Percentiles rank a stretch among this genome's conserved stretches.
Conservation (phyloP, 2,797 vertebrate species). For the Crax fasciolata region DNA sequence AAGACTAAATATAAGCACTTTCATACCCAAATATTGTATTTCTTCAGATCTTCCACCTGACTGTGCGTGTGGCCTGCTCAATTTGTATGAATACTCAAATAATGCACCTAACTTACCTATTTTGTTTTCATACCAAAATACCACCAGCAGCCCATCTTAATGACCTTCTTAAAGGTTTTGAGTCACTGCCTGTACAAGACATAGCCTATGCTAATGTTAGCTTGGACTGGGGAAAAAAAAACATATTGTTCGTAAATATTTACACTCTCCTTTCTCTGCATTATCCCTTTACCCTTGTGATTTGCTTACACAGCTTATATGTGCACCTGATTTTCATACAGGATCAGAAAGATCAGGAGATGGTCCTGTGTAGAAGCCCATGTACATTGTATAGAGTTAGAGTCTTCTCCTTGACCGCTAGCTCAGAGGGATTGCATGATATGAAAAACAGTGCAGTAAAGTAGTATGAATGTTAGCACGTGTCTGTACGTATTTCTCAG, state of each 20-base stretch:
- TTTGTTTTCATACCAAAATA: background rate
- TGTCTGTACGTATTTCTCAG: background rate
- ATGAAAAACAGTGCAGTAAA: background rate
- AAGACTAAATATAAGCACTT: background rate
- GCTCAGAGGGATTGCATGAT: background rate
- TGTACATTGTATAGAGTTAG: background rate
- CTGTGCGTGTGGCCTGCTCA: background rate
- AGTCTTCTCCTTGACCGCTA: background rate
- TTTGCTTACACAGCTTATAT: background rate
- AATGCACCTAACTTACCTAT: background rate
- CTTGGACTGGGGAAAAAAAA: background rate
- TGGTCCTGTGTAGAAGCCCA: background rate
- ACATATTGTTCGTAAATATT: background rate
- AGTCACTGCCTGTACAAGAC: background rate
- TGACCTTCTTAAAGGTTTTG: background rate
- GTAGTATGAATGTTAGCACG: background rate
- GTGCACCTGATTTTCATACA: background rate
- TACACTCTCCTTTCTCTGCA: background rate
- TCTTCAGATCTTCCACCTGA: background rate
- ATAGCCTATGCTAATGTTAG: background rate
- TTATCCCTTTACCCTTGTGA: background rate
- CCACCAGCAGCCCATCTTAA: background rate
- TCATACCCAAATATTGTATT: background rate
- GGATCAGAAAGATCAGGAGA: background rate
- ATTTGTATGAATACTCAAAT: background rate